Percentiles rank a stretch among this genome's conserved stretches.
phyloP scores from a whole-genome alignment of 2,797 vertebrate species.

The Sebastes wilsoni region DNA sequence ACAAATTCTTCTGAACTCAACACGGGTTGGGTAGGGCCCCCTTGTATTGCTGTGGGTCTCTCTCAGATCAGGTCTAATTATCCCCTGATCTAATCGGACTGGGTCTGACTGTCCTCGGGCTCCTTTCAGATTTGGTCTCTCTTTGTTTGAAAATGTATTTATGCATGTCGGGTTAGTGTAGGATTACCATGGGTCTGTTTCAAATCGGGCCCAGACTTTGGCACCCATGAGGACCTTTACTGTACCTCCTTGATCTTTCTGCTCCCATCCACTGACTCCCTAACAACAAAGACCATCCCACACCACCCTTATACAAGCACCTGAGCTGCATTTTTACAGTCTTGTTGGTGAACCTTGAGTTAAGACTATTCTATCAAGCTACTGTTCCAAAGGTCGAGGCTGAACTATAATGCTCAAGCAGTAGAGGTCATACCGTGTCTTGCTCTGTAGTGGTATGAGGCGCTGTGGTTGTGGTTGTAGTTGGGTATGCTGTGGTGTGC shows the following conservation, averaged over 20 bases:
- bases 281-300: neutral
- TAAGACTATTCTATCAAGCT: neutral
- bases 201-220: neutral
- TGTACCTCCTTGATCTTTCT: neutral
- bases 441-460: neutral
- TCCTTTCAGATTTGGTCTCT: neutral
- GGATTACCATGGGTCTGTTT: neutral
- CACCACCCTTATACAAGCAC: too few species aligned
- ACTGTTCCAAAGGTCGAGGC: neutral
- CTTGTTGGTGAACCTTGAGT: neutral
- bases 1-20: neutral
- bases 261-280: neutral
- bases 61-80: neutral
- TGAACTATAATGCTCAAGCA: neutral
- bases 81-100: neutral
- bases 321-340: neutral
- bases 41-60: neutral
- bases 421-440: conserved; percentile 36
- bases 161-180: neutral
- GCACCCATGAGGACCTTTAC: neutral
- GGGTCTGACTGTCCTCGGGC: neutral
- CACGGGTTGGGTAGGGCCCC: neutral
- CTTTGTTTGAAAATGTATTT: neutral
- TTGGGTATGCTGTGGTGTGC: conserved; percentile 12
- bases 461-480: conserved; percentile 28